Percentiles rank a stretch among this genome's conserved stretches.
Evolutionary conservation across 2,113 vertebrate genomes (phyloP).

Genomic region (Struthio camelus): DNA sequence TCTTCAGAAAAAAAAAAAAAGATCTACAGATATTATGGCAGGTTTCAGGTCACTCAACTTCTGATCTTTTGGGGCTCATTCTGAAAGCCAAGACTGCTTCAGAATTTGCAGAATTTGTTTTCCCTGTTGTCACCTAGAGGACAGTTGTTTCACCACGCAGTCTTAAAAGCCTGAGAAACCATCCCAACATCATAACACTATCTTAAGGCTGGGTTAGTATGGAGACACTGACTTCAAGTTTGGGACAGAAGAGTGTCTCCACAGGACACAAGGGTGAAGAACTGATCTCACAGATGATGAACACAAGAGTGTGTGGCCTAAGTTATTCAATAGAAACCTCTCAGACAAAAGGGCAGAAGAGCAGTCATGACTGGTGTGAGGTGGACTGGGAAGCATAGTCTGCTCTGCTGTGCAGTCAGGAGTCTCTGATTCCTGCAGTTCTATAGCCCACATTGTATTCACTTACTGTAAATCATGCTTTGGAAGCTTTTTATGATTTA

Average conservation of each 20-base stretch:
- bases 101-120: background rate
- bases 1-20: background rate
- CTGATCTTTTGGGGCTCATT: background rate
- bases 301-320: background rate
- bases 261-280: background rate
- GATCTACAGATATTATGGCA: background rate
- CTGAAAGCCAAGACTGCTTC: background rate
- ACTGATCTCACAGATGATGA: accelerated
- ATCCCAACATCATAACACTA: background rate
- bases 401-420: background rate
- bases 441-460: background rate
- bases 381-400: background rate
- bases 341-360: background rate
- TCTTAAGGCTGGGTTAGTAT: background rate
- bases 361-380: background rate
- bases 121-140: background rate
- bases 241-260: background rate
- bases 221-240: accelerated
- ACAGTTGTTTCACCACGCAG: background rate
- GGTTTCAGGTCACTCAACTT: background rate
- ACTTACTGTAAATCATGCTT: background rate
- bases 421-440: background rate
- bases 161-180: background rate
- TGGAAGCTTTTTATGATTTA: background rate
- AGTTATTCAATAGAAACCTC: background rate